These are phyloP conservation scores for Heliconius erato DNA, from an alignment of 2,888 invertebrate genomes.

Conservation along the genomic window DNA sequence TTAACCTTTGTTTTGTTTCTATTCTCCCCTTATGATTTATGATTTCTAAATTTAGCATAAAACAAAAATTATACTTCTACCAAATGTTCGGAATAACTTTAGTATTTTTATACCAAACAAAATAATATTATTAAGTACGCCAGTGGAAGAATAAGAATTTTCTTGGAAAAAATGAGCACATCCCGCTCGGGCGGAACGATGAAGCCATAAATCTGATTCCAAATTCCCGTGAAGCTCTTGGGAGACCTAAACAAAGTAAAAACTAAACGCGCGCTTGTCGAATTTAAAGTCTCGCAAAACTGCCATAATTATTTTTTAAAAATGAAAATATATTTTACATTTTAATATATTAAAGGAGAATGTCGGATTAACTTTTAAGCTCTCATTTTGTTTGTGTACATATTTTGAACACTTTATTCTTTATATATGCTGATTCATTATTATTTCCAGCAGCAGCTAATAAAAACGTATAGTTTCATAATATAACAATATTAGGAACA, in stretches of 20 bases:
- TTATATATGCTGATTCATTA: no score
- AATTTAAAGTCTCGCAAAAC: background rate
- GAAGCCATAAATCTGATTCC: constrained; percentile 37
- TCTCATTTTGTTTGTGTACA: no score
- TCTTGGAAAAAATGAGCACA: background rate
- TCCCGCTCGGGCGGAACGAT: constrained; percentile 30
- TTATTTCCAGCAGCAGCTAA: no score
- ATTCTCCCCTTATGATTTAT: background rate
- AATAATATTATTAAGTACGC: background rate
- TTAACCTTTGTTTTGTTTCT: background rate
- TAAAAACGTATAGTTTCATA: no score
- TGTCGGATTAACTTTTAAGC: background rate
- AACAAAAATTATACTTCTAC: background rate
- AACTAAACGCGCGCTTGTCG: constrained; percentile 21
- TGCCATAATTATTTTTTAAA: background rate
- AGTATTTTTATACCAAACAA: background rate
- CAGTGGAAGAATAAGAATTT: background rate
- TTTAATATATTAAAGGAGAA: background rate
- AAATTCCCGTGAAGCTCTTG: constrained; percentile 25
- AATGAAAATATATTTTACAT: background rate
- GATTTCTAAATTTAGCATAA: background rate
- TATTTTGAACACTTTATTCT: no score
- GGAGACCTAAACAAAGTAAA: constrained; percentile 31
- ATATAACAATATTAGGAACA: no score
- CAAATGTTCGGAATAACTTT: background rate